Evolutionary conservation across 35 echinoderm and acorn worm species (phyloP), one percentile per base, ranked within the genome.

Genomic region (Diadema setosum): DNA sequence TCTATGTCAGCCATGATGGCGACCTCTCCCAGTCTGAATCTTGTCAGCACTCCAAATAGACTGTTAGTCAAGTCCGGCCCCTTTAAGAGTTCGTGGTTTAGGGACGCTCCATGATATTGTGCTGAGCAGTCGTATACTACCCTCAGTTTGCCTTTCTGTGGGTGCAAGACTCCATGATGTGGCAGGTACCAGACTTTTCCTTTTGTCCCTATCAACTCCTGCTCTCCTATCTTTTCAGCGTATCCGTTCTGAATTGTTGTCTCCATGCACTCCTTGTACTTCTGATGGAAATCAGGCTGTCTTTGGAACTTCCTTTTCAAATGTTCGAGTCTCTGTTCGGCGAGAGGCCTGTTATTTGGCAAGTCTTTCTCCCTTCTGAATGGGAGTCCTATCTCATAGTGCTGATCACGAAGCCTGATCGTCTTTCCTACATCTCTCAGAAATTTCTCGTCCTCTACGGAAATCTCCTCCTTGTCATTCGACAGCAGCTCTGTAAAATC

Each of bases 91-190:
- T 88, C 44, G 24, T 85, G 45, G 56, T 92, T 96, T 12, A 91
- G 52, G 2, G 89, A 84, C 49, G 27, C 59, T 18, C 81, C 81
- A 20, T 70, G 17, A 57, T 45, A 92, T 5, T 8, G 55, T 9
- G 89, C 90, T 6, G 64, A 16, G 52, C 89, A 92, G 46, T 96
- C 80, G 45, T 81, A 96, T 0, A 96, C 94, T 1, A 95, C 89
- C 34, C 86, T 60, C 26, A 96, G 55, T 48, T 88, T 76, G 18
- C 45, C 39, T 11, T n/a, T n/a, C n/a, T n/a, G n/a, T n/a, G 89
- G 89, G 26, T 95, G n/a, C n/a, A n/a, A 91, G 11, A 56, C 40
- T 29, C 87, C 87, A 82, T 95, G 89, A 18, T 81, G 65, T 29
- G 92, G 89, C 3, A n/a, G n/a, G n/a, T n/a, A n/a, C n/a, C n/a